phyloP scores from a whole-genome alignment of 2,113 vertebrate species.

The Carettochelys insculpta region DNA sequence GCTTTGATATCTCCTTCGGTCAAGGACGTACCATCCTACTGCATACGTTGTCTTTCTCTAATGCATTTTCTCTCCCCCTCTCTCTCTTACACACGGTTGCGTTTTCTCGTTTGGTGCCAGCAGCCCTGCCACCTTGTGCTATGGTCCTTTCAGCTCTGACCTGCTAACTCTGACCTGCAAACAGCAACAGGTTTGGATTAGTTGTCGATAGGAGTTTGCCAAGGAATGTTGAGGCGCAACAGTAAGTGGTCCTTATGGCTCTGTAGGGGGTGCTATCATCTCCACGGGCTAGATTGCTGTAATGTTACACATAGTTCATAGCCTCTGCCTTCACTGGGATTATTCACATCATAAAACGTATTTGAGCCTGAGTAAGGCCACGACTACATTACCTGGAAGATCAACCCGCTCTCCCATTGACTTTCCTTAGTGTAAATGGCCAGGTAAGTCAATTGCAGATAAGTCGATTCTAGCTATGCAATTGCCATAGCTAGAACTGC shows the following conservation, averaged over 20 bases:
- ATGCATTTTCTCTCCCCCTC: slow-evolving; percentile 16
- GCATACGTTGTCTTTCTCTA: slow-evolving; percentile 47
- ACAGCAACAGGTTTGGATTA: slow-evolving; percentile 27
- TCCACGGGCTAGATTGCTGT: not conserved
- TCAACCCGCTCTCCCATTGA: no score
- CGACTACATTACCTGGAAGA: no score
- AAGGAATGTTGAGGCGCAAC: not conserved
- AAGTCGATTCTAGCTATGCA: no score
- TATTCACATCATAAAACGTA: not conserved
- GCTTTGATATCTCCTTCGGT: slow-evolving; percentile 50
- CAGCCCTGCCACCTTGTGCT: slow-evolving; percentile 15
- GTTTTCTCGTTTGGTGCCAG: slow-evolving; percentile 1
- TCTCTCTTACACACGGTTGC: not conserved
- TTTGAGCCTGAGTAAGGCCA: not conserved
- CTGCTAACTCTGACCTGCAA: not conserved
- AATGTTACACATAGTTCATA: not conserved
- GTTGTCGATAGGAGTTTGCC: slow-evolving; percentile 25
- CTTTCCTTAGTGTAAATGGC: no score
- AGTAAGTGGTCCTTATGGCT: not conserved
- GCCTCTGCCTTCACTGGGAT: not conserved
- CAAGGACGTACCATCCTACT: slow-evolving; percentile 54
- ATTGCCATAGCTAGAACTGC: no score
- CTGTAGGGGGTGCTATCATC: not conserved
- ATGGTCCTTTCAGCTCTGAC: not conserved
- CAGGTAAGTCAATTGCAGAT: no score